Base-by-base conservation (phyloP, 1,140 invertebrate genomes). In the Calliphora vicina region DNA sequence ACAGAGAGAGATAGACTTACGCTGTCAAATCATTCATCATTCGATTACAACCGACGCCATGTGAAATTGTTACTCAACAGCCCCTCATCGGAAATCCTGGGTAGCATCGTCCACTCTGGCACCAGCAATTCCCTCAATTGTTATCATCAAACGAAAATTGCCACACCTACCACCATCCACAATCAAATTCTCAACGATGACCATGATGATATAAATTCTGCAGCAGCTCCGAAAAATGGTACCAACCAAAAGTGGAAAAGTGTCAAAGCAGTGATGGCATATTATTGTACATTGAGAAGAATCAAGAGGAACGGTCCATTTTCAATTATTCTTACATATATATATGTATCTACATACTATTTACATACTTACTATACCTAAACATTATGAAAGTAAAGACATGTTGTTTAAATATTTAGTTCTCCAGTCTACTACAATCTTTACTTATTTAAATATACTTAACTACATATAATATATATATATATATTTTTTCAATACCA, bases 231-330 rank as follows among this genome's bases (percentile, higher is more conserved):
- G 95, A 95, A 92, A 95, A 95, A 43, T 23, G n/a, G 35, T 43
- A 43, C n/a, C 23, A 78, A 78, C 25, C 74, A 78, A 78, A 78
- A 78, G 89, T 96, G 95, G 95, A 94, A 94, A 91, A 96, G 96
- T 91, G 93, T 96, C 84, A 93, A 95, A 88, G 95, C 95, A 86
- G 95, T 96, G 86, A 95, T 96, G 95, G 95, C 95, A 86, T 95
- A 96, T 92, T 96, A 96, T 93, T 95, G 95, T 92, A 94, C 95
- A 86, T 93, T 96, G 87, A 94, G 96, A 91, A 95, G 95, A 92
- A 96, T 96, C 92, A 96, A 96, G 94, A 96, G 95, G 95, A 96
- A 93, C 87, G 90, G 87, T 89, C 85, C 85, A 84, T 84, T 86
- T 85, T 84, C 78, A 86, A 78, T 86, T 82, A 23, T 67, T 23